Percentiles rank a stretch among this genome's conserved stretches.
phyloP scores from a whole-genome alignment of 2,888 invertebrate genomes.

The Parnassius glacialis region DNA sequence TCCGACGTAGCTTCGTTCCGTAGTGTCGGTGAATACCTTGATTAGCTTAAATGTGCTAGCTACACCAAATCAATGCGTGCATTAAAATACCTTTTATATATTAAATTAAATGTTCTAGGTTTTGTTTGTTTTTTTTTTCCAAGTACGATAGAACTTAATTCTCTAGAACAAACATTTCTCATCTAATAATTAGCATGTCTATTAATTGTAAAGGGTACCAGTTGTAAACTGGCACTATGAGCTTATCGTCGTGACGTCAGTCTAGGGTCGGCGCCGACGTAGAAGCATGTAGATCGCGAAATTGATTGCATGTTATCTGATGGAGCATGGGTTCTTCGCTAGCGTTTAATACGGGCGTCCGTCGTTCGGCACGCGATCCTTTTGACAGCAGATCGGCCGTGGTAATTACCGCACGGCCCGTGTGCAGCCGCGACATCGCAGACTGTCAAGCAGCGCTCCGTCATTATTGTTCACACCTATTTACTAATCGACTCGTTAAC shows the following conservation, averaged over 20 bases:
- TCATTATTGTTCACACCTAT: constrained; percentile 15
- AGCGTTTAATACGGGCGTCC: constrained; percentile 77
- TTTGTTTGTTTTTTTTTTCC: no score
- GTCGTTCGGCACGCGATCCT: constrained; percentile 73
- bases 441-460: background rate
- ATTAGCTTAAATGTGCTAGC: constrained; percentile 57
- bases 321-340: constrained; percentile 78
- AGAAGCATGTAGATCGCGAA: constrained; percentile 79
- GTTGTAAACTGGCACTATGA: constrained; percentile 70
- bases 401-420: constrained; percentile 69
- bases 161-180: no score
- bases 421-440: constrained; percentile 76
- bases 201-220: constrained; percentile 54
- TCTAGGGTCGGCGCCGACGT: constrained; percentile 74
- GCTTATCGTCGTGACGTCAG: constrained; percentile 75
- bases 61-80: constrained; percentile 27
- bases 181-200: constrained; percentile 18
- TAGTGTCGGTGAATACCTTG: constrained; percentile 68
- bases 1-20: constrained; percentile 44
- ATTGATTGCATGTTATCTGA: constrained; percentile 80
- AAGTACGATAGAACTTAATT: no score
- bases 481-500: background rate
- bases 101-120: no score
- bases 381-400: constrained; percentile 76
- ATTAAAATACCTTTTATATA: no score